Evolutionary conservation across 2,888 invertebrate species (phyloP), one percentile per base, ranked within the genome.

Genomic region (Octonoba sinensis): DNA sequence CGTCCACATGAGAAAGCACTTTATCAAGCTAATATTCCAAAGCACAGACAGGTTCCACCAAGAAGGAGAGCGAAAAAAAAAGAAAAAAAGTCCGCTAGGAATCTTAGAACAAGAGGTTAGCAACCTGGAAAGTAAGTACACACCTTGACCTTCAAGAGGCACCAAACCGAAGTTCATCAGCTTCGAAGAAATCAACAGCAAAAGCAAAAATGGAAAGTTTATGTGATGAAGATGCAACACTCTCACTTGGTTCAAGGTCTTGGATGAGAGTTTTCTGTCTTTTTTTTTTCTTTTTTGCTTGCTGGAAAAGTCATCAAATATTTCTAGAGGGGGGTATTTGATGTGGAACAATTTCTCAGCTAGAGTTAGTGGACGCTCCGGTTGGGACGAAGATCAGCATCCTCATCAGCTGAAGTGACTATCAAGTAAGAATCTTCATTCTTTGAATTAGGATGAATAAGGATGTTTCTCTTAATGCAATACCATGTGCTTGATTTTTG

Each of bases 141-240:
- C 49, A 57, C 78, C 73, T 81, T 81, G 79, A 81, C 79, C 79
- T 81, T 81, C 73, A 69, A 56, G 69, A 46, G 49, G 73, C 73
- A 62, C 57, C 70, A 36, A 20, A 46, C 54, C 22, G 13, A 65
- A 66, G 78, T 78, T 72, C 71, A 72, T 65, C 59, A 66, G 65
- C 78, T 72, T 47, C 47, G 36, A 18, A 27, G 51, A 18, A 66
- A 27, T 36, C 59, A 59, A 64, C 60, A 24, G 57, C 46, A 77
- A 65, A 44, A 60, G 13, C 13, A 27, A 59, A 65, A 22, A 62
- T 36, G 56, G 24, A 69, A 60, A 76, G 69, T 49, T 72, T 79
- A 67, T 60, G 67, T 71, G 59, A 60, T 36, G 72, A 79, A 79
- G 72, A 72, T 51, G 65, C 57, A 51, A 49, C 71, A 56, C 62